Evolutionary conservation across 2,888 invertebrate genomes (phyloP).

Genomic region (Argyra leucocephala): DNA sequence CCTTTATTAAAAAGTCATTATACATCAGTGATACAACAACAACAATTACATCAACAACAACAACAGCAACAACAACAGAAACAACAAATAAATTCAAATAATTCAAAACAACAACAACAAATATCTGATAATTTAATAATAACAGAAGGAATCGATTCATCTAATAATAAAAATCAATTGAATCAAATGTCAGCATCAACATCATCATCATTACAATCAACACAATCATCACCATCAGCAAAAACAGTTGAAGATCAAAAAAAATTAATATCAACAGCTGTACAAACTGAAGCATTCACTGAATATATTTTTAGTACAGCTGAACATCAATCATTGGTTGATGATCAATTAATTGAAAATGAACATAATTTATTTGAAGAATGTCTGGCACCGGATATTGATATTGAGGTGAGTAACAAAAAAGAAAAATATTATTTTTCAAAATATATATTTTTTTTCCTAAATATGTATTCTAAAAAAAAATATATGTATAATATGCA

Average conservation of each 20-base stretch:
- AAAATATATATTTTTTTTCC: too few species aligned
- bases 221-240: conserved; percentile 21
- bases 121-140: conserved; percentile 12
- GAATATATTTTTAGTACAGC: conserved; percentile 35
- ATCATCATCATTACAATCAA: conserved; percentile 18
- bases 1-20: conserved; percentile 3
- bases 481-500: too few species aligned
- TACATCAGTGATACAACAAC: background rate
- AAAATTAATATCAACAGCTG: conserved; percentile 33
- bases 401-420: conserved; percentile 47
- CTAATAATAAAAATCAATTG: conserved; percentile 13
- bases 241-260: conserved; percentile 11
- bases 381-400: conserved; percentile 48
- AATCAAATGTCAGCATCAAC: conserved; percentile 20
- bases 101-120: conserved; percentile 13
- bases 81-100: conserved; percentile 9
- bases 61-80: conserved; percentile 8
- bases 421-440: too few species aligned
- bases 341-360: conserved; percentile 35
- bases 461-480: too few species aligned
- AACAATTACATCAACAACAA: background rate
- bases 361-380: conserved; percentile 47
- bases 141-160: conserved; percentile 13
- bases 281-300: conserved; percentile 47
- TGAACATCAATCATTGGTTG: conserved; percentile 27